Base-by-base conservation (phyloP, 2,797 vertebrate species). In the Otus scops region DNA sequence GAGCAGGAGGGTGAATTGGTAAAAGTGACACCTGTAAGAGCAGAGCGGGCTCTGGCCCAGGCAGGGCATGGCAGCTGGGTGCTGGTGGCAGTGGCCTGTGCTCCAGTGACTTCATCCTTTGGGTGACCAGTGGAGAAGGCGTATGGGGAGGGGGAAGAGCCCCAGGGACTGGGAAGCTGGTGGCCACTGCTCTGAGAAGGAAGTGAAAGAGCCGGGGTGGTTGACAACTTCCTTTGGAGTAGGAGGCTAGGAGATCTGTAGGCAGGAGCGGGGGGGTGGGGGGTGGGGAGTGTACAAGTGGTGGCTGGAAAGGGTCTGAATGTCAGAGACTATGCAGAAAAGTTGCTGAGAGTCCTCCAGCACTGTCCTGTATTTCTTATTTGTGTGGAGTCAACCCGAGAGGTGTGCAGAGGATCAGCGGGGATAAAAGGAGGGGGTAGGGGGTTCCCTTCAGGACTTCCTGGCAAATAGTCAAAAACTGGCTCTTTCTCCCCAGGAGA, bases 201-300 rank as follows among this genome's bases (percentile, higher is more conserved):
- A 95, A 94, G 43, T 38, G 79, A 91, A 93, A 82, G 56, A 93
- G 39, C 10, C 17, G 21, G 34, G 4, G 47, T 39, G 34, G 39
- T 5, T 91, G 48, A 32, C 45, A 67, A 26, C 56, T 85, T 89
- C 74, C 87, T 82, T 83, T 63, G 75, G 47, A 60, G 36, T 24
- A 20, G 19, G 39, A 87, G 43, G 47, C 59, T 74, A 68, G 22
- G 13, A 10, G 84, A 74, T 38, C 53, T 4, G 5, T 10, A 64
- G 34, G 53, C 3, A 2, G 48, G 14, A 75, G 74, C 0, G 0
- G 17, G 9, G 34, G 47, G 24, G 9, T 11, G 38, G 0, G 0
- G 9, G 34, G 50, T 21, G 9, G 38, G 38, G 38, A 11, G 12
- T 13, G 38, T 14, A 39, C 1, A 3, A 3, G 5, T 24, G 19